phyloP scores from a whole-genome alignment of 2,797 vertebrate species.

The Vespertilio murinus region DNA sequence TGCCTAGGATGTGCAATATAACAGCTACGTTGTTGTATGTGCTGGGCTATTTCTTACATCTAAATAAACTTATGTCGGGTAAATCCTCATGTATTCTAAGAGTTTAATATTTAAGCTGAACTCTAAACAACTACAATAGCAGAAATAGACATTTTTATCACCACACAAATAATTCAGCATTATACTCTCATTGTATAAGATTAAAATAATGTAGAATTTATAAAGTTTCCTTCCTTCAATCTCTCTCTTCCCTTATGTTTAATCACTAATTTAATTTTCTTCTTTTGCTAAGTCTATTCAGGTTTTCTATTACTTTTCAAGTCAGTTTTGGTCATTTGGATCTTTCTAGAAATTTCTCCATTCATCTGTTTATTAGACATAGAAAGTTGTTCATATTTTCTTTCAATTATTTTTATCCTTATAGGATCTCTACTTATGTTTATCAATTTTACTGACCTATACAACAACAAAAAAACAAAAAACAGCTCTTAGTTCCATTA shows the following conservation, averaged over 20 bases:
- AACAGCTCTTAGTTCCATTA: background rate
- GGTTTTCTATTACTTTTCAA: background rate
- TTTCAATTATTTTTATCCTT: background rate
- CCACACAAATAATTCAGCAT: background rate
- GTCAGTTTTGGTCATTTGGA: background rate
- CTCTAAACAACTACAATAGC: background rate
- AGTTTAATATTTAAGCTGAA: background rate
- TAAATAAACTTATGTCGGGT: background rate
- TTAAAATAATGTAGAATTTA: background rate
- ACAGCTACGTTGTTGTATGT: background rate
- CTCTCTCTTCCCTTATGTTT: background rate
- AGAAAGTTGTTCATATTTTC: background rate
- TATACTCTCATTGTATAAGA: background rate
- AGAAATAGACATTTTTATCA: background rate
- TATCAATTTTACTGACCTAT: background rate
- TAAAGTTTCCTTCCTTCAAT: background rate
- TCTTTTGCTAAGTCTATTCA: background rate
- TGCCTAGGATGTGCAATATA: background rate
- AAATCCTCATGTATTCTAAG: background rate
- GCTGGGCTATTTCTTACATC: background rate
- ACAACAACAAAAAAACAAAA: background rate
- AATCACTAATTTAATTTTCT: background rate
- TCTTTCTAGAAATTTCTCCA: conserved; percentile 6
- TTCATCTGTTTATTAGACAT: background rate
- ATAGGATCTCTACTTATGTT: background rate